A percentile compares a stretch with the other conserved stretches of the same genome.
Evolutionary conservation across 2,888 invertebrate genomes (phyloP).

Genomic region (Ecliptopera silaceata): DNA sequence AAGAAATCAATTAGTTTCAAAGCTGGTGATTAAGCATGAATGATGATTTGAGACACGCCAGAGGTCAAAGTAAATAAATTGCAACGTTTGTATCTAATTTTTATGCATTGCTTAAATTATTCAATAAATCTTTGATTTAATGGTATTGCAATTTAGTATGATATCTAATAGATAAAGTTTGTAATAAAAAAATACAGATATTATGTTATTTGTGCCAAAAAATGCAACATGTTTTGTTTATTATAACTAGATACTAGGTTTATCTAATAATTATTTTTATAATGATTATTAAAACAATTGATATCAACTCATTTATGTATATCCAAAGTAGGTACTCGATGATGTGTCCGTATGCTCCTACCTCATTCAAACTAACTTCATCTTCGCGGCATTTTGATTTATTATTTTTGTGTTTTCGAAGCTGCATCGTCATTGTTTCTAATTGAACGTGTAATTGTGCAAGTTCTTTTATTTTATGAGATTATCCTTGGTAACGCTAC

Average conservation of each 20-base stretch:
- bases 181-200: too few relatives aligned
- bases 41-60: conserved; percentile 29
- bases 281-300: too few relatives aligned
- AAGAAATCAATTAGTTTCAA: conserved; percentile 35
- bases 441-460: conserved; percentile 63
- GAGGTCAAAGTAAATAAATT: conserved; percentile 32
- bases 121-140: conserved; percentile 21
- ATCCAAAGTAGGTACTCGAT: too few relatives aligned
- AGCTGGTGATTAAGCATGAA: conserved; percentile 30
- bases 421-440: conserved; percentile 69
- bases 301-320: too few relatives aligned
- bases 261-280: too few relatives aligned
- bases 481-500: conserved; percentile 6
- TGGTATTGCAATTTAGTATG: conserved; percentile 10
- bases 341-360: not conserved
- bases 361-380: conserved; percentile 48
- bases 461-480: conserved; percentile 51
- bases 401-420: conserved; percentile 47
- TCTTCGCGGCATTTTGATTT: conserved; percentile 52
- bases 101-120: conserved; percentile 26
- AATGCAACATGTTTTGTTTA: too few relatives aligned
- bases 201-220: too few relatives aligned
- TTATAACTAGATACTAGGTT: too few relatives aligned
- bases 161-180: too few relatives aligned
- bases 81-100: conserved; percentile 32